These are phyloP conservation scores for Endomychus coccineus DNA, from an alignment of 2,888 invertebrate genomes.

Conservation along the genomic window DNA sequence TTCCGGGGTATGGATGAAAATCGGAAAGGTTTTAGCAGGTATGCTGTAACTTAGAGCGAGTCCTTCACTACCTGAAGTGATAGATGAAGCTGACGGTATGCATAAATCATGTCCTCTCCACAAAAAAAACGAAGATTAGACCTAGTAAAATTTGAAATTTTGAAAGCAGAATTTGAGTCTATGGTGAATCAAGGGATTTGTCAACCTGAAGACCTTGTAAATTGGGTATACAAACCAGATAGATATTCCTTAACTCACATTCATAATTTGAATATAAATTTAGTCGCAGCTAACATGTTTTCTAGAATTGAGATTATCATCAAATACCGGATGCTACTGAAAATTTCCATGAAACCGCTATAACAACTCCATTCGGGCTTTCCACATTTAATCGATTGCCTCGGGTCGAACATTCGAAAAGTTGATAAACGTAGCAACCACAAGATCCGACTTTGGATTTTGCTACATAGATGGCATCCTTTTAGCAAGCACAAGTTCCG, in stretches of 20 bases:
- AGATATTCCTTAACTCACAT: slow-evolving; percentile 38
- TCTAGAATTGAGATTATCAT: slow-evolving; percentile 31
- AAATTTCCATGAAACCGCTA: slow-evolving; percentile 26
- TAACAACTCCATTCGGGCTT: slow-evolving; percentile 7
- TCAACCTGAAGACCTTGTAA: slow-evolving; percentile 27
- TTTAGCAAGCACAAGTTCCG: no score
- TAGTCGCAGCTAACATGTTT: no score
- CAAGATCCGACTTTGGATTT: background rate
- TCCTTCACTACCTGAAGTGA: no score
- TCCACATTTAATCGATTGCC: slow-evolving; percentile 1
- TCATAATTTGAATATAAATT: slow-evolving; percentile 29
- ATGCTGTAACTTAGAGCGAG: no score
- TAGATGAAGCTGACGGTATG: no score
- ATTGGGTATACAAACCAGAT: slow-evolving; percentile 42
- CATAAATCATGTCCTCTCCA: no score
- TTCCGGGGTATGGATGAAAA: no score
- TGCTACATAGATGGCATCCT: slow-evolving; percentile 2
- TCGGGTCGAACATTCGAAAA: background rate
- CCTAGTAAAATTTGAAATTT: slow-evolving; percentile 23
- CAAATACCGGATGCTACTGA: slow-evolving; percentile 31
- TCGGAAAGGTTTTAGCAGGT: no score
- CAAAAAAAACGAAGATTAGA: slow-evolving; percentile 31
- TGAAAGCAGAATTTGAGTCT: slow-evolving; percentile 12
- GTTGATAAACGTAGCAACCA: background rate
- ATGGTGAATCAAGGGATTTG: slow-evolving; percentile 25